Base-by-base conservation (phyloP, 2,797 vertebrate genomes). In the Alca torda region DNA sequence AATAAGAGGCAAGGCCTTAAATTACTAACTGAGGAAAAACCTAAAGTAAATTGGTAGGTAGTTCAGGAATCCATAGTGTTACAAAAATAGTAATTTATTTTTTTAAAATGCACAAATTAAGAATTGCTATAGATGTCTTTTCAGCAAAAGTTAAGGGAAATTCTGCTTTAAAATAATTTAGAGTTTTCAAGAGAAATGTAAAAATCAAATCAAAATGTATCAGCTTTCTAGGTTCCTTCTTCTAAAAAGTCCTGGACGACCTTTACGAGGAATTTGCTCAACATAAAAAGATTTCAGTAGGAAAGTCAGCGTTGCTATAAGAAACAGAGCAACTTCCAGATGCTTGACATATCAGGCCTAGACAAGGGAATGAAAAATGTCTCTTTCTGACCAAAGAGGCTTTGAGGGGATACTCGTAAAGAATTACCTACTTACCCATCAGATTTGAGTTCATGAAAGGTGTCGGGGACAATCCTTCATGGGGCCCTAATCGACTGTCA, bases 401-500 rank as follows among this genome's bases (percentile, higher is more conserved):
- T 98, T 97, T 97, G 93, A 98, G 95, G 96, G 95, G 97, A 93
- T 98, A 98, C 96, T 93, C 93, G 95, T 95, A 97, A 97, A 98
- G 97, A 98, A 98, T 98, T 98, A 98, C 97, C 98, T 98, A 99
- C 99, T 99, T 99, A 99, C 99, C 99, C 98, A 99, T 99, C 98
- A 99, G 98, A 98, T 98, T 99, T 79, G 99, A 99, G 99, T 99
- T 99, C 98, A 99, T 98, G 98, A 99, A 99, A 99, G 99, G 99
- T 99, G 99, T 99, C 97, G 99, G 98, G 97, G 99, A 99, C 99
- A 99, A 99, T 99, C 99, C 99, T 99, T 99, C 99, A 97, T 99
- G 99, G 98, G 99, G 98, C 97, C 99, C 99, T 99, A 99, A 99
- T 99, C 99, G 99, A 99, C 99, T 99, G 98, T 99, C 99, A 99